Evolutionary conservation across 2,888 invertebrate species (phyloP).

Genomic region (Mactromeris polynyma): DNA sequence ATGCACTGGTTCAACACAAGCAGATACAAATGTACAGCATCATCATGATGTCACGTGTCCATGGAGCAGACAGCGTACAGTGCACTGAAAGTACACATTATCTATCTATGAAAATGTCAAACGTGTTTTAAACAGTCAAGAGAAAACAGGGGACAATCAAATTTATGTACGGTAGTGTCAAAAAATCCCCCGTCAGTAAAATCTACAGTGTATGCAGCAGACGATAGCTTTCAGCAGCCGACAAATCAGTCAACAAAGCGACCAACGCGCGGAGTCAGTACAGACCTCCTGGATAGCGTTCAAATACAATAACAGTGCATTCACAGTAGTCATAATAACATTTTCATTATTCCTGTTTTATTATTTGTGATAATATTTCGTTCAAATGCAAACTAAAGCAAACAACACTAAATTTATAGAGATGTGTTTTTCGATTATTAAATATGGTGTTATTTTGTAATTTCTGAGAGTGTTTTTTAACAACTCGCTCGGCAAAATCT

Average conservation of each 20-base stretch:
- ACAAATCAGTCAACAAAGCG: conserved; percentile 28
- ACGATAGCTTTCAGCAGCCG: conserved; percentile 31
- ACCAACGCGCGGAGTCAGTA: conserved; percentile 39
- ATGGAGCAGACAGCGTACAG: too few species aligned
- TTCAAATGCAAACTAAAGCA: background rate
- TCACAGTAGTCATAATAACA: background rate
- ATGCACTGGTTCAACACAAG: too few species aligned
- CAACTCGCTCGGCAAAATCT: too few species aligned
- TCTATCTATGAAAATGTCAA: too few species aligned
- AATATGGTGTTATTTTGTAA: background rate
- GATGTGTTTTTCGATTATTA: background rate
- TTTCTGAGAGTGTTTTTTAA: too few species aligned
- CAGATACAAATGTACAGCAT: too few species aligned
- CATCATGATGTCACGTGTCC: too few species aligned
- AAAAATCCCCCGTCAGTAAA: background rate
- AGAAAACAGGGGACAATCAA: background rate
- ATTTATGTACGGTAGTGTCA: background rate
- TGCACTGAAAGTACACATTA: too few species aligned
- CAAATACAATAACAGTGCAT: background rate
- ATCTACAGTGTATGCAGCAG: background rate
- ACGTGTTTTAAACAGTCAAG: too few species aligned
- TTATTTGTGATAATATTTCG: too few species aligned
- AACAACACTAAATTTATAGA: background rate
- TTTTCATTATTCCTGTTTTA: too few species aligned
- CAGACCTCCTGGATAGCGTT: conserved; percentile 23